Base-by-base conservation (phyloP, 1,140 invertebrate species). In the Panagrolaimus sp. region DNA sequence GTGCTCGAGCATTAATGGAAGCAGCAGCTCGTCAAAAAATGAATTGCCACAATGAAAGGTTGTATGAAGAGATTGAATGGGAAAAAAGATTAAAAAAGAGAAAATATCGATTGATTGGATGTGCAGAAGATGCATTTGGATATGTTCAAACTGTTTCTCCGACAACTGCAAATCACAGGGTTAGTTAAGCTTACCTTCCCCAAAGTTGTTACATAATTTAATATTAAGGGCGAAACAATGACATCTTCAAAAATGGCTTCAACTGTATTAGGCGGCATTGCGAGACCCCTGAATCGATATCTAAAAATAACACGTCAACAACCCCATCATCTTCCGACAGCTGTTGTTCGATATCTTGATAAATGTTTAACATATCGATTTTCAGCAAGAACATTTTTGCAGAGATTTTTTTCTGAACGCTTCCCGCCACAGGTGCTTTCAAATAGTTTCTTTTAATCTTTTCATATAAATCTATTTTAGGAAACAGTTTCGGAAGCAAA, bases 51-150 rank as follows among this genome's bases (percentile, higher is more conserved):
- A 79, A 67, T 55, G 75, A 77, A 48, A 24, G 71, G 26, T 72
- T 71, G 24, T 55, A 69, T 24, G 68, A 73, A 43, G 75, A 77
- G 65, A 43, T 47, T 32, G 75, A 77, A 17, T 68, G 68, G 67
- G 75, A 77, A 55, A 67, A 68, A 44, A 52, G 68, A 24, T 46
- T 69, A 24, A 68, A 67, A 47, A 78, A 76, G 28, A 46, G 64
- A 55, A 79, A 72, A 21, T 77, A 73, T 52, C 67, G 75, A 43
- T 48, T 77, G 32, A 24, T 77, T 17, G 38, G 55, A 4, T 69
- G 63, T 63, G 70, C 75, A 9, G 77, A 78, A 67, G 75, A 77
- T 62, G 78, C 77, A 7, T 77, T 77, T 68, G 68, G 68, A 9
- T 68, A 72, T 38, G 66, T 77, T 21, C 67, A 77, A 46, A 52